Conservation (phyloP, 1,140 invertebrate species). For the Lethocerus indicus region DNA sequence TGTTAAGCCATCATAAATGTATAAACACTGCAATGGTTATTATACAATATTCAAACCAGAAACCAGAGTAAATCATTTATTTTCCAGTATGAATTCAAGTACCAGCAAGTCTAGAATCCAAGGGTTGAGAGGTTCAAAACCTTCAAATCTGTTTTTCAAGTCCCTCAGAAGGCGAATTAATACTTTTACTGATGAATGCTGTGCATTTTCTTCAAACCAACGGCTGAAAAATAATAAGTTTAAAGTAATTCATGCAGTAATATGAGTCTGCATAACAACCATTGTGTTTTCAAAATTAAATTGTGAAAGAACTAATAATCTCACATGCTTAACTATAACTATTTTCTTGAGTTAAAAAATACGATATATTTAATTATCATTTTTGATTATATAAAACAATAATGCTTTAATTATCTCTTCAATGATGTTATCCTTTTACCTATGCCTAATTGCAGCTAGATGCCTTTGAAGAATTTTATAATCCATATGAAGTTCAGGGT, state of each 20-base stretch:
- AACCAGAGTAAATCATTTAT: too few species aligned
- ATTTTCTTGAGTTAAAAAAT: neutral
- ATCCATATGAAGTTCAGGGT: conserved; percentile 80
- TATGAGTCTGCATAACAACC: neutral
- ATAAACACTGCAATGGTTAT: too few species aligned
- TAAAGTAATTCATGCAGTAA: neutral
- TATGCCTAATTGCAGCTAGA: conserved; percentile 84
- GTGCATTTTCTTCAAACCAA: conserved; percentile 98
- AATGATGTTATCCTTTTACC: conserved; percentile 18
- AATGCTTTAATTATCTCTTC: neutral
- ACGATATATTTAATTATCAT: neutral
- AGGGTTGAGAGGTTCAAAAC: conserved; percentile 75
- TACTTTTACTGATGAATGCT: conserved; percentile 93
- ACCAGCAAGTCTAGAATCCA: conserved; percentile 92
- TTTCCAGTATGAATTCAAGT: too few species aligned
- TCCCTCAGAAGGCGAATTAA: conserved; percentile 84
- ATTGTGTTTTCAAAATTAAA: neutral
- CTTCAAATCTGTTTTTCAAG: conserved; percentile 72
- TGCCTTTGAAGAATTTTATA: conserved; percentile 74
- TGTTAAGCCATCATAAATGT: too few species aligned
- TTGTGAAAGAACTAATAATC: neutral
- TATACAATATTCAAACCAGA: too few species aligned
- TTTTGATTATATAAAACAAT: neutral
- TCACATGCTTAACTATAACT: neutral
- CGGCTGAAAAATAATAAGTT: conserved; percentile 38